Evolutionary conservation across 2,113 vertebrate species (phyloP), one percentile per base, ranked within the genome.

Genomic region (Tachysurus vachellii): DNA sequence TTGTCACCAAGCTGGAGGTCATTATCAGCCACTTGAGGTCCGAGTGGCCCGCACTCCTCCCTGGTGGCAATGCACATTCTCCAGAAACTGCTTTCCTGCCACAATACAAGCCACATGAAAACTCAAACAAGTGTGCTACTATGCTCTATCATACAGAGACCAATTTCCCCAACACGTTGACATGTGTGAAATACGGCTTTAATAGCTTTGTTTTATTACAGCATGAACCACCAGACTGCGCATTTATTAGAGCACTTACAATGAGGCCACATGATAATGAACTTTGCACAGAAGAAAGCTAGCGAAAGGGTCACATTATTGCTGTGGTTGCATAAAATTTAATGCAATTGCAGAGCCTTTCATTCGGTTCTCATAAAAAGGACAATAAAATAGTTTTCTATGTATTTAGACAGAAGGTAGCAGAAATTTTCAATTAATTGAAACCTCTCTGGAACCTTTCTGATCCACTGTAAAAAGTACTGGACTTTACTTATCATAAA

Each of bases 51-150:
- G 13, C 88, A 90, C 75, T 94, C 94, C 64, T 92, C 95, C 47
- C 91, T 87, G 9, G 93, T 89, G 84, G 94, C 89, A 56, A 96
- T 87, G 86, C 96, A 96, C 93, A 95, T 93, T 91, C 95, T 96
- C 95, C 96, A 96, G 91, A 96, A 94, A 92, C 94, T 95, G 91
- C 94, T 97, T 89, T 95, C 95, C 96, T 97, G 91, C 70, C 92
- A 84, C 85, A 89, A 36, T 91, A 85, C 77, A 87, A 61, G 76
- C 86, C 68, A 82, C 66, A 57, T 87, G 57, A 77, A n/a, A 79
- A 84, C 86, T 88, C 61, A 86, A 70, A 91, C 89, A 92, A 90
- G 85, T 59, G 73, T 17, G 14, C 61, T 71, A 89, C 87, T 91
- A 77, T 83, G 42, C 86, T 84, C 76, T 28, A 10, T 71, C 28